Evolutionary conservation across 2,888 invertebrate genomes (phyloP).

Genomic region (Cepaea hortensis): DNA sequence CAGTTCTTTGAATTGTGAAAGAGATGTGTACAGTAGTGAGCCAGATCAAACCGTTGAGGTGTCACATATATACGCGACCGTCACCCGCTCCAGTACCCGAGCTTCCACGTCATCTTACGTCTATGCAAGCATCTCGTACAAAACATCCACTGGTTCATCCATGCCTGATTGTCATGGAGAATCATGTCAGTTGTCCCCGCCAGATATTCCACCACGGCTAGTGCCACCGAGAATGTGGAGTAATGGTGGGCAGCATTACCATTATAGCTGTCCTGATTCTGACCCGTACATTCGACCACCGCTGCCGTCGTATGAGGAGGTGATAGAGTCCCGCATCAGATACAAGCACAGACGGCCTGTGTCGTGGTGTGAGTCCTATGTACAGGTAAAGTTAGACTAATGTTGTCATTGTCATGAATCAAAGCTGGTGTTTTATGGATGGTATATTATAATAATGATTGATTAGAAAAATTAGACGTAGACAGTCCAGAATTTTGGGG

Average conservation of each 20-base stretch:
- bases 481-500: too few species aligned
- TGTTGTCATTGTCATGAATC: neutral
- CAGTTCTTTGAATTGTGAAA: neutral
- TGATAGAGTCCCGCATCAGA: slow-evolving; percentile 38
- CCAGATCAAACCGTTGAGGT: slow-evolving; percentile 35
- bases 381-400: neutral
- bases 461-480: too few species aligned
- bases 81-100: slow-evolving; percentile 29
- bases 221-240: slow-evolving; percentile 23
- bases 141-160: neutral
- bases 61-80: slow-evolving; percentile 48
- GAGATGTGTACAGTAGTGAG: neutral
- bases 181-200: neutral
- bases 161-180: neutral
- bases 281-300: slow-evolving; percentile 21
- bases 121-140: slow-evolving; percentile 46
- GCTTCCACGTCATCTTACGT: slow-evolving; percentile 25
- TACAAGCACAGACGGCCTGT: slow-evolving; percentile 12
- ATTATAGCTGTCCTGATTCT: neutral
- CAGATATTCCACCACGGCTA: neutral
- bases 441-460: too few species aligned
- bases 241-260: neutral
- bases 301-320: slow-evolving; percentile 43
- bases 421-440: neutral
- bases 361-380: slow-evolving; percentile 35